phyloP scores from a whole-genome alignment of 2,888 invertebrate genomes.

The Drosophila multiciliata region DNA sequence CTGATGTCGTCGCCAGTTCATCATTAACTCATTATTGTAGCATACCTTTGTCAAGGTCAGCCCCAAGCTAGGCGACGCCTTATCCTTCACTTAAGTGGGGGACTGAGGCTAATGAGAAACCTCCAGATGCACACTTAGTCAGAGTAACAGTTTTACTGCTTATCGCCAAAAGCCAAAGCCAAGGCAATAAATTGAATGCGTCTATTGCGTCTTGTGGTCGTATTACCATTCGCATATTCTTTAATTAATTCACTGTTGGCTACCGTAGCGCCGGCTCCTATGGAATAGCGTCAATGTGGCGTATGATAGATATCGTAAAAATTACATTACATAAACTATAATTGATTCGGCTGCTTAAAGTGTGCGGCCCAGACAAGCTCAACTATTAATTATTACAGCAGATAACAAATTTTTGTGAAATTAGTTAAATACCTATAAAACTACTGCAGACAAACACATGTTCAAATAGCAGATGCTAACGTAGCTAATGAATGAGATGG shows the following conservation, averaged over 20 bases:
- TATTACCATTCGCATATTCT: slow-evolving; percentile 39
- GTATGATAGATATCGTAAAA: slow-evolving; percentile 73
- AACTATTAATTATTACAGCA: slow-evolving; percentile 29
- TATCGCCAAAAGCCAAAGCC: slow-evolving; percentile 46
- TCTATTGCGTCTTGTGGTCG: slow-evolving; percentile 43
- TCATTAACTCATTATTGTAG: slow-evolving; percentile 11
- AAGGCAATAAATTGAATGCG: slow-evolving; percentile 67
- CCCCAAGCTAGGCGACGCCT: slow-evolving; percentile 14
- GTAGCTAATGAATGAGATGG: background rate
- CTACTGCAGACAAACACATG: slow-evolving; percentile 14
- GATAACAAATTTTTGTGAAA: slow-evolving; percentile 33
- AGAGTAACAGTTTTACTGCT: slow-evolving; percentile 59
- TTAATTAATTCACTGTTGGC: slow-evolving; percentile 68
- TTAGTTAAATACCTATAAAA: background rate
- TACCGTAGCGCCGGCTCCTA: slow-evolving; percentile 20
- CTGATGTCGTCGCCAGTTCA: slow-evolving; percentile 34
- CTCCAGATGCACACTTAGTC: slow-evolving; percentile 21
- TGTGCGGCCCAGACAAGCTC: slow-evolving; percentile 18
- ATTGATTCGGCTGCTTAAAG: slow-evolving; percentile 38
- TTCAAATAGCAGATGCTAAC: slow-evolving; percentile 30
- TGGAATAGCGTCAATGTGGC: slow-evolving; percentile 54
- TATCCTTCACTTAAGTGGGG: slow-evolving; percentile 28
- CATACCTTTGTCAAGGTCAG: slow-evolving; percentile 20
- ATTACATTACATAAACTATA: slow-evolving; percentile 66
- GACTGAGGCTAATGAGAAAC: slow-evolving; percentile 3